A percentile compares a stretch with the other conserved stretches of the same genome.
Conservation (phyloP, 2,888 invertebrate genomes). For the Stenotaenia linearis region DNA sequence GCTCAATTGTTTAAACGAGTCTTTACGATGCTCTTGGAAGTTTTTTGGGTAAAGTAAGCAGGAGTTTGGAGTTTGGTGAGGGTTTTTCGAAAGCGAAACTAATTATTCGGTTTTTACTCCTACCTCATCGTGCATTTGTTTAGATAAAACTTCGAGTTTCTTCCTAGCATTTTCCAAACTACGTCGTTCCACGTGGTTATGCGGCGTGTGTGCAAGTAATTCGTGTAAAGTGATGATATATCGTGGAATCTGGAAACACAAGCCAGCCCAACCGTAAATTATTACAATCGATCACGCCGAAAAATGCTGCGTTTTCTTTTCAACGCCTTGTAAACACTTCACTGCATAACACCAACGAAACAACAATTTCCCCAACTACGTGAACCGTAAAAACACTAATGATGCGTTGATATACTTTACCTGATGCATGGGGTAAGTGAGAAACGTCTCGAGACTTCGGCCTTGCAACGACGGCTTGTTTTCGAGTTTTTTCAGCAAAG, state of each 20-base stretch:
- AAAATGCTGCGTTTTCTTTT: too few species aligned
- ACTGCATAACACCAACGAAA: too few species aligned
- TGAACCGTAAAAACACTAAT: neutral
- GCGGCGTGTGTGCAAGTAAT: slow-evolving; percentile 82
- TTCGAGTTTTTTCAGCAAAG: slow-evolving; percentile 71
- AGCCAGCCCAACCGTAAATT: neutral
- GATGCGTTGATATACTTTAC: slow-evolving; percentile 51
- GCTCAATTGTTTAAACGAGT: too few species aligned
- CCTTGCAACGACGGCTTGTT: slow-evolving; percentile 80
- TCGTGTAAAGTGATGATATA: slow-evolving; percentile 89
- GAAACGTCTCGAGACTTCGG: slow-evolving; percentile 75
- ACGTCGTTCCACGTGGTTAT: slow-evolving; percentile 86
- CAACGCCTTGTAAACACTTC: neutral
- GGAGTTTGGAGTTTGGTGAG: too few species aligned
- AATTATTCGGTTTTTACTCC: too few species aligned
- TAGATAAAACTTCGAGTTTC: slow-evolving; percentile 69
- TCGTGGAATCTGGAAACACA: slow-evolving; percentile 65
- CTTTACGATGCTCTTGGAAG: too few species aligned
- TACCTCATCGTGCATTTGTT: slow-evolving; percentile 38
- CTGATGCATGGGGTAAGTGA: slow-evolving; percentile 93
- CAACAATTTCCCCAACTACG: neutral
- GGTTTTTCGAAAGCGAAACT: too few species aligned
- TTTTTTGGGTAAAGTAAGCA: too few species aligned
- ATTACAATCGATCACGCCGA: neutral
- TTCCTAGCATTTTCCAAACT: slow-evolving; percentile 75